Evolutionary conservation across 2,113 vertebrate genomes (phyloP).

Genomic region (Cephalopholis sonnerati): DNA sequence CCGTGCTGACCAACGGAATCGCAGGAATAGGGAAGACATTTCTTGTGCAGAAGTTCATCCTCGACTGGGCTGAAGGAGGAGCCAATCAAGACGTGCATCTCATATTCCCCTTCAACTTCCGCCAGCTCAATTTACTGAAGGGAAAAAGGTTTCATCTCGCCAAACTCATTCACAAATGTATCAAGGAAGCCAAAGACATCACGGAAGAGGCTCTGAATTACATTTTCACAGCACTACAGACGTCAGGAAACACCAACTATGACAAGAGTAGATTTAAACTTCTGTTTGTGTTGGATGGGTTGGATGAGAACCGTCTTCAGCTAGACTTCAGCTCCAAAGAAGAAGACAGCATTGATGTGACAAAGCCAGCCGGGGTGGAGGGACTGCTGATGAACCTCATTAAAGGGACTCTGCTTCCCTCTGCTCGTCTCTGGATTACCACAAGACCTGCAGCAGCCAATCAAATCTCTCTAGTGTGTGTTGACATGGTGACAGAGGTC

Average conservation of each 20-base stretch:
- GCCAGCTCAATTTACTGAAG: conserved; percentile 39
- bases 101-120: conserved; percentile 31
- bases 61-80: conserved; percentile 34
- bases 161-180: conserved; percentile 31
- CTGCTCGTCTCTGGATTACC: too few species aligned
- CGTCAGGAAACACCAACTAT: conserved; percentile 1
- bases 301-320: too few species aligned
- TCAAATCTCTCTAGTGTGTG: too few species aligned
- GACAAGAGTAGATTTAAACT: conserved; percentile 15
- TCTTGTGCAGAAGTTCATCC: conserved; percentile 35
- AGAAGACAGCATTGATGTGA: too few species aligned
- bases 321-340: too few species aligned
- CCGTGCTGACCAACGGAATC: conserved; percentile 38
- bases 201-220: conserved; percentile 1
- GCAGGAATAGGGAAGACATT: conserved; percentile 40
- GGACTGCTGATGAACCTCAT: too few species aligned
- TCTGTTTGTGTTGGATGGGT: too few species aligned
- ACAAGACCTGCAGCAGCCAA: too few species aligned
- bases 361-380: too few species aligned
- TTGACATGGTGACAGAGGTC: too few species aligned
- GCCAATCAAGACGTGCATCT: conserved; percentile 34
- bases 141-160: conserved; percentile 11
- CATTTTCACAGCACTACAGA: conserved; percentile 17
- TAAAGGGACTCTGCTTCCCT: too few species aligned
- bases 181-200: conserved; percentile 29